Conservation (phyloP, 2,888 invertebrate genomes). For the Brenthis daphne region DNA sequence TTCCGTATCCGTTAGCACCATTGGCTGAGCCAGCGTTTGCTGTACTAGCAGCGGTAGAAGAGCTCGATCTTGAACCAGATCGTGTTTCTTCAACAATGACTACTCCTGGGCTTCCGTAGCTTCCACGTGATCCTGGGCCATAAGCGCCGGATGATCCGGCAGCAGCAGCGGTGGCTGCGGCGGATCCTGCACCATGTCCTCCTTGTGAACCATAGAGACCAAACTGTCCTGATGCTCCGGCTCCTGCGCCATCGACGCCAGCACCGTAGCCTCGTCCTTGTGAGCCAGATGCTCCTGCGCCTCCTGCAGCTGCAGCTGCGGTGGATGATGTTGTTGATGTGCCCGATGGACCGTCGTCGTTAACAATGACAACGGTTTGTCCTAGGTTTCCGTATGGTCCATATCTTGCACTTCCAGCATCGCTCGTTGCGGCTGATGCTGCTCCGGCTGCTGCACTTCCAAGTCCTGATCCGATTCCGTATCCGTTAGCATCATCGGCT, state of each 20-base stretch:
- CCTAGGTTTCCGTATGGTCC: constrained; percentile 2
- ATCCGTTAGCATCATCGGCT: too few species aligned
- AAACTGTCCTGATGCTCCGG: not conserved
- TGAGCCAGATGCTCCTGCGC: constrained; percentile 10
- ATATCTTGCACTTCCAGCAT: not conserved
- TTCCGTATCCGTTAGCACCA: not conserved
- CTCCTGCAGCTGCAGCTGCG: constrained; percentile 10
- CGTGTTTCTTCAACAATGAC: constrained; percentile 11
- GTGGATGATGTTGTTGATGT: not conserved
- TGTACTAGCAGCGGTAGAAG: constrained; percentile 18
- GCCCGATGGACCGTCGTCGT: constrained; percentile 3
- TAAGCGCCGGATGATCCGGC: not conserved
- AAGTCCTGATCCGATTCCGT: not conserved
- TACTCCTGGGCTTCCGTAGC: not conserved
- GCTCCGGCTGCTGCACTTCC: constrained; percentile 14
- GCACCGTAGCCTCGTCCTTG: constrained; percentile 15
- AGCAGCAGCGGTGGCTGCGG: not conserved
- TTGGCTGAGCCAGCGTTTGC: constrained; percentile 20
- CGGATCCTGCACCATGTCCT: not conserved
- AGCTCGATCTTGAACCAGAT: constrained; percentile 12
- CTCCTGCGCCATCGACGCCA: not conserved
- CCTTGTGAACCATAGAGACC: not conserved
- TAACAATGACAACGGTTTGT: constrained; percentile 3
- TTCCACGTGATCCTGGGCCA: not conserved
- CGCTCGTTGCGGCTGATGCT: not conserved